These are phyloP conservation scores for Trissolcus brochymenae DNA, from an alignment of 2,888 invertebrate species.

Conservation along the genomic window DNA sequence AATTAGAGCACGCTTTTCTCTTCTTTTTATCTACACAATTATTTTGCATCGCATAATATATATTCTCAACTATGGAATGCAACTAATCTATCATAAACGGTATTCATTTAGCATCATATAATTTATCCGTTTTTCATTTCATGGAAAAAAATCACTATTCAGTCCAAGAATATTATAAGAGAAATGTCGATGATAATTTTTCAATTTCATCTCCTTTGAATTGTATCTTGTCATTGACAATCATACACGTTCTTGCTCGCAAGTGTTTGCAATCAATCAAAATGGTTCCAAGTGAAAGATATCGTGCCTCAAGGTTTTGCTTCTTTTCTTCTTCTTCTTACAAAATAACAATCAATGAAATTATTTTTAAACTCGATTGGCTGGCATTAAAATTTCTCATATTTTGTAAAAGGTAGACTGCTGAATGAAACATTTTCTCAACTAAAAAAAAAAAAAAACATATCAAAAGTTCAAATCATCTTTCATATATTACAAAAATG, in stretches of 20 bases:
- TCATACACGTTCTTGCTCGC: not conserved
- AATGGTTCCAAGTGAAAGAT: slow-evolving; percentile 15
- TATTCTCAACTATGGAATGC: no score
- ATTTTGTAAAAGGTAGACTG: no score
- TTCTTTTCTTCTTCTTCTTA: slow-evolving; percentile 7
- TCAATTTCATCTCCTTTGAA: slow-evolving; percentile 2
- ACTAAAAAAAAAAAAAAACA: no score
- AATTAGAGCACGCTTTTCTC: slow-evolving; percentile 2
- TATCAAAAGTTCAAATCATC: no score
- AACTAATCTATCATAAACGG: not conserved
- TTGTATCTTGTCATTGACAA: slow-evolving; percentile 15
- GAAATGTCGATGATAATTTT: not conserved
- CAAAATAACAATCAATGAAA: slow-evolving; percentile 8
- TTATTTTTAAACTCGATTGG: not conserved
- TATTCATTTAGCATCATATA: not conserved
- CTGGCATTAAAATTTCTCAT: no score
- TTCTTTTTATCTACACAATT: slow-evolving; percentile 1
- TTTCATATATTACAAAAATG: no score
- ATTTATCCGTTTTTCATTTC: not conserved
- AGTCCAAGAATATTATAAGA: not conserved
- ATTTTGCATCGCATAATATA: not conserved
- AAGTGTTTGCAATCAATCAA: slow-evolving; percentile 21
- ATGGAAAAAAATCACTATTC: not conserved
- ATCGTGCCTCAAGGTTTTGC: slow-evolving; percentile 4
- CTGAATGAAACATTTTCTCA: no score